phyloP scores from a whole-genome alignment of 2,113 vertebrate genomes.

The Eulacestoma nigropectus region DNA sequence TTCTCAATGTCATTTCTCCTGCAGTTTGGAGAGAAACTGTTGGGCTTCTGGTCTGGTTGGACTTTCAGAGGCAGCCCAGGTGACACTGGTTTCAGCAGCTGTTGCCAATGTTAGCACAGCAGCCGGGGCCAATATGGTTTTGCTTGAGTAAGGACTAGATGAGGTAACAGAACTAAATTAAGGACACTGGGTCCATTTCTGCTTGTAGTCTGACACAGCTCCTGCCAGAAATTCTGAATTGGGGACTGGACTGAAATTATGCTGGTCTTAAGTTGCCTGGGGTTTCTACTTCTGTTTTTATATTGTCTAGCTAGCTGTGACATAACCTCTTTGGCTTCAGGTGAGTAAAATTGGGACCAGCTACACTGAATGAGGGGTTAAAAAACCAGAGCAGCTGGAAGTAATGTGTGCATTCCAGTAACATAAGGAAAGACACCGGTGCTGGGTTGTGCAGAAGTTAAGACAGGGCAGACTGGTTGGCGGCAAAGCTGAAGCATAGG shows the following conservation, averaged over 20 bases:
- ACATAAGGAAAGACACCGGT: not conserved
- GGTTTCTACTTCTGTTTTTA: not conserved
- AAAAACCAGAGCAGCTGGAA: not conserved
- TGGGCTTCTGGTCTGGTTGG: not conserved
- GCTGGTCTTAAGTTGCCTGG: not conserved
- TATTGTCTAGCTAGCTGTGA: not conserved
- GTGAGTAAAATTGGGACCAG: not conserved
- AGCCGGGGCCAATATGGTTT: not conserved
- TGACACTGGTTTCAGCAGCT: not conserved
- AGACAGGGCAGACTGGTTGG: not conserved
- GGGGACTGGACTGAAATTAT: not conserved
- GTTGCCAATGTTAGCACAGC: not conserved
- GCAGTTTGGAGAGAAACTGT: not conserved
- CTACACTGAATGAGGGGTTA: not conserved
- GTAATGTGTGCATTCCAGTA: not conserved
- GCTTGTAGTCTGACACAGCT: not conserved
- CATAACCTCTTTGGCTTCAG: not conserved
- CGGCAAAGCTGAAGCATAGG: not conserved
- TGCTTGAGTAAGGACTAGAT: not conserved
- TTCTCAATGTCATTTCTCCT: not conserved
- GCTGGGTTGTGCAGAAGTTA: no score
- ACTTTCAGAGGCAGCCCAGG: not conserved
- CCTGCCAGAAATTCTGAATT: not conserved
- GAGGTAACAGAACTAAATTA: conserved; percentile 6
- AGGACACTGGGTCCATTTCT: not conserved